Evolutionary conservation across 2,113 vertebrate genomes (phyloP), one percentile per base, ranked within the genome.

Genomic region (Aegotheles bennettii): DNA sequence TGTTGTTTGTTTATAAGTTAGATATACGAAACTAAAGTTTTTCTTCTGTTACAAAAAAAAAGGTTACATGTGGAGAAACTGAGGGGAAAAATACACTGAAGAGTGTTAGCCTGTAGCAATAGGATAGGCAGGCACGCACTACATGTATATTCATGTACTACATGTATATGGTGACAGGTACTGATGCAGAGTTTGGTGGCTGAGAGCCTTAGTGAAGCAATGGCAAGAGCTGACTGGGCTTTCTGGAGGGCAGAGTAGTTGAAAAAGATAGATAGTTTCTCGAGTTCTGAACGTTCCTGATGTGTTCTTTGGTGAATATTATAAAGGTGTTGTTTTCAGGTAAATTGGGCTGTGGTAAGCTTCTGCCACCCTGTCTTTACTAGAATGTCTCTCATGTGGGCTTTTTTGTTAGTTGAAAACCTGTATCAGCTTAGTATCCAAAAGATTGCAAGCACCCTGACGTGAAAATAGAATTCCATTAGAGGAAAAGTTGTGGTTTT

Each of bases 261-360:
- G 43, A 75, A 51, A 48, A 57, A 35, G 28, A 21, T 35, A n/a
- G n/a, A n/a, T n/a, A n/a, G n/a, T n/a, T n/a, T n/a, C n/a, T n/a
- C n/a, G n/a, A n/a, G n/a, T n/a, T n/a, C 25, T 75, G 63, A 38
- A 12, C 3, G 3, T 74, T 83, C 29, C 25, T 45, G 13, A 26
- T 47, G 25, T 82, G 50, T 86, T 90, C 45, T 60, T 84, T 73
- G 53, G 48, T 87, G 29, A 61, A 19, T 53, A 11, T 47, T 36
- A 36, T 12, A 40, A 78, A 95, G 95, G 94, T 31, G 33, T 82
- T 85, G 78, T 93, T 84, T 89, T 95, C 63, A 91, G 89, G 65
- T 96, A 91, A 35, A 68, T 91, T 53, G 38, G 31, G 23, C 79
- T 83, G 74, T 96, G 68, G 24, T 40, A 33, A 61, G 16, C 17